Conservation (phyloP, 2,888 invertebrate species). For the Pocota personata region DNA sequence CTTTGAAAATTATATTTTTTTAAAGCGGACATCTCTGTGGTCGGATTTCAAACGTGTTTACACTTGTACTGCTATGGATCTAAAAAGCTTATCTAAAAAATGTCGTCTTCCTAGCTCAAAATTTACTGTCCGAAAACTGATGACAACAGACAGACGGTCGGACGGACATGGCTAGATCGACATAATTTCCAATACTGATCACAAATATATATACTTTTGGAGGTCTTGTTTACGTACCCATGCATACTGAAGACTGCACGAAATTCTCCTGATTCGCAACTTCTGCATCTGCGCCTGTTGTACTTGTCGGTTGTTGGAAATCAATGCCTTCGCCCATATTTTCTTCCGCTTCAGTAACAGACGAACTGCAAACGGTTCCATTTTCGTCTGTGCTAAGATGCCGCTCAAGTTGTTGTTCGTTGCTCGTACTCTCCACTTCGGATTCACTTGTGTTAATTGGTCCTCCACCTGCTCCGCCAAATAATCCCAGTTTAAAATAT, state of each 20-base stretch:
- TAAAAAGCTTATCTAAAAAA: no score
- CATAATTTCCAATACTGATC: no score
- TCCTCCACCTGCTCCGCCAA: conserved; percentile 75
- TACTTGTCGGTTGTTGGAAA: conserved; percentile 58
- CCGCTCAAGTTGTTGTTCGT: conserved; percentile 22
- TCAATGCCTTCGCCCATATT: conserved; percentile 25
- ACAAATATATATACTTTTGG: no score
- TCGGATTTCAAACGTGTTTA: no score
- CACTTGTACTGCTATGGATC: no score
- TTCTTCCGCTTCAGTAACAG: conserved; percentile 31
- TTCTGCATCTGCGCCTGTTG: conserved; percentile 47
- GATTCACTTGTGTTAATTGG: conserved; percentile 56
- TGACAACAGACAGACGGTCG: no score
- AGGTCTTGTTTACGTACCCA: conserved; percentile 47
- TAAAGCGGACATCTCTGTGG: no score
- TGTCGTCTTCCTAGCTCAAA: no score
- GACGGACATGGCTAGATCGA: no score
- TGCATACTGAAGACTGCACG: conserved; percentile 30
- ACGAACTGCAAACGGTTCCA: conserved; percentile 28
- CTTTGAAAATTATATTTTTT: no score
- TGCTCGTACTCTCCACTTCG: conserved; percentile 49
- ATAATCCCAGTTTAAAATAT: conserved; percentile 77
- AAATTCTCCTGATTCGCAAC: conserved; percentile 42
- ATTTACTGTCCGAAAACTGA: no score
- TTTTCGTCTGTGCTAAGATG: conserved; percentile 54